phyloP scores from a whole-genome alignment of 2,113 vertebrate genomes.

The Paramisgurnus dabryanus region DNA sequence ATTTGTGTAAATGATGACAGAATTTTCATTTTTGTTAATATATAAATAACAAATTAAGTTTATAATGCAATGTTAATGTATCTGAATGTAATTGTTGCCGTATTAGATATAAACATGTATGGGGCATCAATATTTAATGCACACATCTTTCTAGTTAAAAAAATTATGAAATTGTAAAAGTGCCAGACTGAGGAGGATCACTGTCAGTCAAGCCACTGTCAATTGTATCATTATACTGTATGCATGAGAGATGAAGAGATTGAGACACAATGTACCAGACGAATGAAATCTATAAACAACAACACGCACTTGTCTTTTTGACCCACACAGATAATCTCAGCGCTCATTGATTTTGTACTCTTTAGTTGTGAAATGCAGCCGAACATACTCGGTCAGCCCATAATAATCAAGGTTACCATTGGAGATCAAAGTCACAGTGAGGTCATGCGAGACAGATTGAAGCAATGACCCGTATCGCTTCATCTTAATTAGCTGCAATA shows the following conservation, averaged over 20 bases:
- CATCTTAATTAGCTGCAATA: slow-evolving; percentile 3
- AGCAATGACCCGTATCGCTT: not conserved
- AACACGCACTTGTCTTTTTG: not conserved
- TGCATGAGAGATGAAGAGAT: not conserved
- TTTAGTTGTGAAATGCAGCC: slow-evolving; percentile 35
- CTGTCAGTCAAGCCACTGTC: no score
- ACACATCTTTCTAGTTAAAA: no score
- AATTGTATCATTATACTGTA: not conserved
- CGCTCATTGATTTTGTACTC: slow-evolving; percentile 33
- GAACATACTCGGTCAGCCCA: not conserved
- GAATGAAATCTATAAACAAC: slow-evolving; percentile 11
- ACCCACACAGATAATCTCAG: not conserved
- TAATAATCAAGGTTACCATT: not conserved
- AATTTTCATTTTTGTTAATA: no score
- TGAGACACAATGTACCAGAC: slow-evolving; percentile 1
- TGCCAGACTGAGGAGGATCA: no score
- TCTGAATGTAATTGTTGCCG: no score
- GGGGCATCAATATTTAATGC: no score
- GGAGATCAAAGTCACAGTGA: not conserved
- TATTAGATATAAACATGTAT: no score
- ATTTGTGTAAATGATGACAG: no score
- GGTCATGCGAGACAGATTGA: not conserved
- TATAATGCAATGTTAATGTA: no score
- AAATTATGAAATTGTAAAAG: no score
- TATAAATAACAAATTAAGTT: no score